Percentiles rank a stretch among this genome's conserved stretches.
Evolutionary conservation across 1,140 invertebrate species (phyloP).

Genomic region (Bradysia coprophila): DNA sequence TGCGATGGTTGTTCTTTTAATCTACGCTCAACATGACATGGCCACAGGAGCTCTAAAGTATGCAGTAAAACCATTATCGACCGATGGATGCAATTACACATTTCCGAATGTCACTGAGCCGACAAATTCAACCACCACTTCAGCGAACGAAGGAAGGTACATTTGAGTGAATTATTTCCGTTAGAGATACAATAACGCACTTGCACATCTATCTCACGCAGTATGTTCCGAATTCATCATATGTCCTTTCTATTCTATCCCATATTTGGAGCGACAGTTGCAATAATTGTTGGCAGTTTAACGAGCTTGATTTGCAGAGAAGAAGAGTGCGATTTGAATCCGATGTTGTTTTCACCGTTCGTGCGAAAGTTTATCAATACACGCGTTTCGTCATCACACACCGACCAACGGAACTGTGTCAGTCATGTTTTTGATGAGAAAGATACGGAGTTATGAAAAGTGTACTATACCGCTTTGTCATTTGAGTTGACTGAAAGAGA

Average conservation of each 20-base stretch:
- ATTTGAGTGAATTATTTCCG: not conserved
- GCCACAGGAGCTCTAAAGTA: not conserved
- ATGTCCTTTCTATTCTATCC: constrained; percentile 55
- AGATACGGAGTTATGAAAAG: not conserved
- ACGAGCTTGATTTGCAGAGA: constrained; percentile 24
- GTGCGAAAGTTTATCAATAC: constrained; percentile 18
- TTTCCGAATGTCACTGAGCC: constrained; percentile 4
- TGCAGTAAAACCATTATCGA: not conserved
- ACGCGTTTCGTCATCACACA: constrained; percentile 9
- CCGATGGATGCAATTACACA: not conserved
- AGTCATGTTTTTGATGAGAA: not conserved
- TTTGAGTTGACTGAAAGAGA: too few species aligned
- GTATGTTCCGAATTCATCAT: constrained; percentile 32
- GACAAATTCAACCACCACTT: not conserved
- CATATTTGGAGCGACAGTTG: constrained; percentile 31
- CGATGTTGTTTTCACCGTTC: constrained; percentile 15
- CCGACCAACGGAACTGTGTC: not conserved
- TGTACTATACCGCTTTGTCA: too few species aligned
- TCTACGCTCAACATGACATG: constrained; percentile 20
- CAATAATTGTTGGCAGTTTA: constrained; percentile 26
- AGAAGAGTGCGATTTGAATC: constrained; percentile 14
- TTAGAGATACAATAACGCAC: not conserved
- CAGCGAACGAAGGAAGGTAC: not conserved
- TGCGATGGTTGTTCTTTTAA: constrained; percentile 69
- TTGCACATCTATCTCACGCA: constrained; percentile 3